Conservation (phyloP, 1,140 invertebrate species). For the Bathynomus jamesi region DNA sequence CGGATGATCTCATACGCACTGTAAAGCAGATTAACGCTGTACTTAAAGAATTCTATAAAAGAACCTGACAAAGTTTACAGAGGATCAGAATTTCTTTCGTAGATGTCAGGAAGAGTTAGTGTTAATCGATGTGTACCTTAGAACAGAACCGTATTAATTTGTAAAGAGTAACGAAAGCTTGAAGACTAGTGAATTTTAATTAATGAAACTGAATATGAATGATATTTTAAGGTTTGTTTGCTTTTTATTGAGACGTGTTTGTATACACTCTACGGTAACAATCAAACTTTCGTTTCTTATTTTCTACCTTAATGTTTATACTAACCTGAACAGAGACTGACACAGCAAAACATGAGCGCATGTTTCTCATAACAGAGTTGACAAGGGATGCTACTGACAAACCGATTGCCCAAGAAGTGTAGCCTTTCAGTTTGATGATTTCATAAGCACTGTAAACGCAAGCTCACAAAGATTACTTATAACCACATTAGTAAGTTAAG, state of each 20-base stretch:
- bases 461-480: background rate
- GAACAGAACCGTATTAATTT: too few species aligned
- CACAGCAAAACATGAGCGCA: slow-evolving; percentile 67
- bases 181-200: too few species aligned
- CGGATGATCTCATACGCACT: slow-evolving; percentile 42
- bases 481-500: background rate
- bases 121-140: too few species aligned
- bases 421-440: slow-evolving; percentile 81
- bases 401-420: slow-evolving; percentile 84
- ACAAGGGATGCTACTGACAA: slow-evolving; percentile 67
- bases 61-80: too few species aligned
- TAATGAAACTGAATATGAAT: too few species aligned
- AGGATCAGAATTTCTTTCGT: too few species aligned
- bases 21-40: slow-evolving; percentile 12
- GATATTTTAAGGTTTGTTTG: too few species aligned
- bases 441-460: slow-evolving; percentile 62
- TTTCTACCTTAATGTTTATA: background rate
- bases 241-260: too few species aligned
- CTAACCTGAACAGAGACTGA: slow-evolving; percentile 70
- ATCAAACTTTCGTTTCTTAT: background rate
- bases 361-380: slow-evolving; percentile 65
- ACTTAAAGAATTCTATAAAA: too few species aligned
- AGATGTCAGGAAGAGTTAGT: too few species aligned
- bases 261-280: too few species aligned
- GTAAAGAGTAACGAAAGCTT: too few species aligned